These are phyloP conservation scores for Rhineura floridana DNA, from an alignment of 2,113 vertebrate genomes.

Conservation along the genomic window DNA sequence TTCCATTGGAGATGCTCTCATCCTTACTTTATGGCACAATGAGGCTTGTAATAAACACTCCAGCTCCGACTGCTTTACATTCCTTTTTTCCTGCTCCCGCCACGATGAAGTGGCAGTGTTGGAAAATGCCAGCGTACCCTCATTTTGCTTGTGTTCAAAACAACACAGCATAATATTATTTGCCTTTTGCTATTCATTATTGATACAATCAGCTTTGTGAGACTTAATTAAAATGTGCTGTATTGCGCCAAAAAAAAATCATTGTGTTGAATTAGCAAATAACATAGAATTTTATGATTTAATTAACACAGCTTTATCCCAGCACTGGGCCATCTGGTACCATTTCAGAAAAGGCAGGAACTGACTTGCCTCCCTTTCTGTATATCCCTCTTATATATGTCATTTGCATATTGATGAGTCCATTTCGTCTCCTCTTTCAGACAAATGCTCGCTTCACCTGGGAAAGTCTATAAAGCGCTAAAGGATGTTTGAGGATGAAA, in stretches of 20 bases:
- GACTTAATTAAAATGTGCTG: conserved; percentile 69
- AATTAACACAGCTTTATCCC: conserved; percentile 72
- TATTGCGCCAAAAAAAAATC: conserved; percentile 53
- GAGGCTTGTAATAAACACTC: background rate
- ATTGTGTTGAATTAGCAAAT: conserved; percentile 68
- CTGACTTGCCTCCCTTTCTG: conserved; percentile 39
- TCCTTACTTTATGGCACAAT: background rate
- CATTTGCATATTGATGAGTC: conserved; percentile 56
- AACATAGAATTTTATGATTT: conserved; percentile 71
- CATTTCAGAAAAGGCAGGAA: conserved; percentile 54
- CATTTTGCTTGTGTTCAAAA: conserved; percentile 30
- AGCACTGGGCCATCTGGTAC: conserved; percentile 65
- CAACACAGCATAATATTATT: conserved; percentile 45
- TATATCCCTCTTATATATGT: conserved; percentile 50
- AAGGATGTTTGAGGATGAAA: conserved; percentile 17
- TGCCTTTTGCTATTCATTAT: conserved; percentile 66
- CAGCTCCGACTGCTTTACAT: background rate
- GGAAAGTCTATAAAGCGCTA: conserved; percentile 1
- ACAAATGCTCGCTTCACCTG: background rate
- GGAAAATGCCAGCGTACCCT: conserved; percentile 3
- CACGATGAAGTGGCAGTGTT: background rate
- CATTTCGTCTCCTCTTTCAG: conserved; percentile 34
- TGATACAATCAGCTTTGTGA: conserved; percentile 61
- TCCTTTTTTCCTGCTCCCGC: background rate
- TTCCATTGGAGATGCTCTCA: background rate